Conservation (phyloP, 2,797 vertebrate genomes). For the Pygocentrus nattereri region DNA sequence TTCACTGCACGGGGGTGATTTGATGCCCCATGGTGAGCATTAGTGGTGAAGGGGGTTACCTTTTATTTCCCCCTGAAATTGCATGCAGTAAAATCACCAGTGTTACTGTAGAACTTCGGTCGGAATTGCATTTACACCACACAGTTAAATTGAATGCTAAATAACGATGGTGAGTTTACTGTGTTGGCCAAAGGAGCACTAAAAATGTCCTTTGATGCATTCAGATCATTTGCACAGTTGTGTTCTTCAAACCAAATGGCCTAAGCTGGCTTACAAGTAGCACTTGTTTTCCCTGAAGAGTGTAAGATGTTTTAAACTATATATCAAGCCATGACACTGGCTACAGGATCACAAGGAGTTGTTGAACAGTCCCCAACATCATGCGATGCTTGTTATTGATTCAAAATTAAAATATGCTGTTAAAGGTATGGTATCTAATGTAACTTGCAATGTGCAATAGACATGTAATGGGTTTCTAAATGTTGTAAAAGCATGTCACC, state of each 20-base stretch:
- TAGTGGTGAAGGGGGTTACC: background rate
- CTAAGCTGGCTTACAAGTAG: background rate
- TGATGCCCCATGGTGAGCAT: background rate
- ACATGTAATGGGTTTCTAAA: constrained; percentile 77
- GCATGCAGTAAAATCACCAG: constrained; percentile 7
- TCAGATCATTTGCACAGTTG: constrained; percentile 1
- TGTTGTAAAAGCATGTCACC: constrained; percentile 86
- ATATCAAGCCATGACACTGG: constrained; percentile 10
- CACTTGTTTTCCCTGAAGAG: background rate
- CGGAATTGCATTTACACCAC: background rate
- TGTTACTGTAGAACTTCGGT: background rate
- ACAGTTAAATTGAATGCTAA: background rate
- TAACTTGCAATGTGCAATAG: constrained; percentile 73
- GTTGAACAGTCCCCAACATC: constrained; percentile 82
- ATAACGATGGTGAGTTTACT: background rate
- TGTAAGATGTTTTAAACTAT: background rate
- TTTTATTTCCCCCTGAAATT: constrained; percentile 18
- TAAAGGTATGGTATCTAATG: constrained; percentile 73
- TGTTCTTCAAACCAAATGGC: background rate
- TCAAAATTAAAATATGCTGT: constrained; percentile 62
- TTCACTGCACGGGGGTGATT: constrained; percentile 16
- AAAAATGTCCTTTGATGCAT: background rate
- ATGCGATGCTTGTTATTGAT: constrained; percentile 76
- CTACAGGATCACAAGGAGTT: constrained; percentile 74
- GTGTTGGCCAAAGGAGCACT: constrained; percentile 5